Base-by-base conservation (phyloP, 2,797 vertebrate species). In the Thaleichthys pacificus region DNA sequence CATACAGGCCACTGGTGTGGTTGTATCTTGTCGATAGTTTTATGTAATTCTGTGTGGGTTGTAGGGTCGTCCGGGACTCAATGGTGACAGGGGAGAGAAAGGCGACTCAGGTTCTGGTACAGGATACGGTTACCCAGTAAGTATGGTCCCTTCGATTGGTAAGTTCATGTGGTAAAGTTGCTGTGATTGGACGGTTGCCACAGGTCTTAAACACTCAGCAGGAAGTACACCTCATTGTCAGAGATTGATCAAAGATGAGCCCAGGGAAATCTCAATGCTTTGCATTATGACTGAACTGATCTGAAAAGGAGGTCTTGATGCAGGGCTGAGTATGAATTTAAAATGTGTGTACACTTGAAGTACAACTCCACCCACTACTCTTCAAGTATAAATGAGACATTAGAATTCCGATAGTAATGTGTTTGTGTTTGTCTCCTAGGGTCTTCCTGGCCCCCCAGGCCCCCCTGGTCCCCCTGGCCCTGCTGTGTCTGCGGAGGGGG, bases 11-110 rank as follows among this genome's bases (percentile, higher is more conserved):
- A 47, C 42, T 47, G 9, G 42, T 47, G 42, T 12, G 17, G 22
- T 47, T 24, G 3, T 26, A 22, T 15, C 22, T 35, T 35, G 0
- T 9, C 72, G 49, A 69, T 3, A 51, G 51, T 38, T 12, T 35
- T 56, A 21, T 67, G 21, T 28, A 3, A 17, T 32, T 68, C 42
- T 30, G 57, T 82, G 30, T 71, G 76, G 11, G 9, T 65, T 61
- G 3, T n/a, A 99, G 97, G 97, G 97, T 68, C 96, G 97, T 42
- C 95, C 97, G 0, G 97, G 97, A 14, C 90, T 97, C 82, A 97
- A 98, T 0, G 97, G 96, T 1, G 73, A 85, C 82, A 96, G 92
- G 82, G 97, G 97, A 0, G 93, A 95, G 79, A 97, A 93, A 77
- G 97, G 97, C 0, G 95, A 96, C 56, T 89, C 93, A 0, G 89